A percentile compares a stretch with the other conserved stretches of the same genome.
These are phyloP conservation scores for Adrianichthys oophorus DNA, from an alignment of 2,797 vertebrate genomes.

Conservation along the genomic window DNA sequence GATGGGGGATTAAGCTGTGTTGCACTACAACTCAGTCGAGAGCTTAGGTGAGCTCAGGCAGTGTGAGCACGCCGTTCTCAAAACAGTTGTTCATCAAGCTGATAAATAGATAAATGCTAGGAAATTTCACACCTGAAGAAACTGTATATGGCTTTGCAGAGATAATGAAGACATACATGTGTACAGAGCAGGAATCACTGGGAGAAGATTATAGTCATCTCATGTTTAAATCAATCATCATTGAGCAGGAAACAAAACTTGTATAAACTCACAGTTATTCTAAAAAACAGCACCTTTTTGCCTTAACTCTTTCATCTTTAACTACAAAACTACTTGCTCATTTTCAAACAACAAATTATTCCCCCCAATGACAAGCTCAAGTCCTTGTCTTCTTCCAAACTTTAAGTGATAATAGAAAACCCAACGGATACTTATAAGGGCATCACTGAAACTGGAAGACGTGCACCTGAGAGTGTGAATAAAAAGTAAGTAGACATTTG, in stretches of 20 bases:
- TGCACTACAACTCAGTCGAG: constrained; percentile 69
- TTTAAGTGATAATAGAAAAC: constrained; percentile 72
- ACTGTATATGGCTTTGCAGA: constrained; percentile 47
- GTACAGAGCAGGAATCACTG: constrained; percentile 56
- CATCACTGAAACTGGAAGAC: constrained; percentile 59
- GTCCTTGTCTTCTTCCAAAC: constrained; percentile 49
- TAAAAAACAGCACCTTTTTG: constrained; percentile 33
- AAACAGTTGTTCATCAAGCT: constrained; percentile 26
- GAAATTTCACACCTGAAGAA: constrained; percentile 66
- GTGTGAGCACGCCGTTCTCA: constrained; percentile 38
- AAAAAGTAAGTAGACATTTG: constrained; percentile 32
- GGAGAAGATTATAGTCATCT: constrained; percentile 70
- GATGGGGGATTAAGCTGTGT: constrained; percentile 74
- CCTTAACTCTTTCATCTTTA: constrained; percentile 8
- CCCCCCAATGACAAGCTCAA: constrained; percentile 41
- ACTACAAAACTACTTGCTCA: constrained; percentile 28
- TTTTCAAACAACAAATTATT: constrained; percentile 41
- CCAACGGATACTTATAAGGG: constrained; percentile 66
- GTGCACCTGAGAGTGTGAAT: constrained; percentile 68
- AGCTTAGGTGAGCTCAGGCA: constrained; percentile 68
- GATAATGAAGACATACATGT: constrained; percentile 68
- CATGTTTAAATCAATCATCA: constrained; percentile 70
- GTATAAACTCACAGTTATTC: constrained; percentile 31
- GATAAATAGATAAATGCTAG: constrained; percentile 41
- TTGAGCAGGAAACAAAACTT: constrained; percentile 59